Base-by-base conservation (phyloP, 2,113 vertebrate genomes). In the Phocoena phocoena region DNA sequence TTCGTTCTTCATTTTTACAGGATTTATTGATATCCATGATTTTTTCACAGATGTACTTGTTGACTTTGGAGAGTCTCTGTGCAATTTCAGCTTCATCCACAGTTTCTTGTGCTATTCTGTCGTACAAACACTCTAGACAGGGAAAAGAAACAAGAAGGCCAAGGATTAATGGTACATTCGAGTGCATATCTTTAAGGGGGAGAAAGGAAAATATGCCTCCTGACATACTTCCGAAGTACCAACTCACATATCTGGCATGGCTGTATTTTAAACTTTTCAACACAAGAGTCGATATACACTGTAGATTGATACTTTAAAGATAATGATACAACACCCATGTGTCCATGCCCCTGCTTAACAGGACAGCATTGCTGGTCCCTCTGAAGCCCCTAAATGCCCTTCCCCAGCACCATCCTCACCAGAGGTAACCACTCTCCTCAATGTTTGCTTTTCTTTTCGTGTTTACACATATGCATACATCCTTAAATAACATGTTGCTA, bases 1-100 rank as follows among this genome's bases (percentile, higher is more conserved):
- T 99, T 95, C 99, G 99, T 98, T 99, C 99, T 99, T 99, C 99
- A 81, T 99, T 99, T 99, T 99, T 99, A 99, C 99, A 99, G 95
- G 99, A 99, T 98, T 99, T 99, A 99, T 99, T 99, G 99, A 99
- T 99, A 99, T 99, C 99, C 99, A 99, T 99, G 97, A 99, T 99
- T 99, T 99, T 99, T 99, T 99, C 99, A 99, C 99, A 99, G 99
- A 99, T 99, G 99, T 99, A 99, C 98, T 99, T 99, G 99, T 99
- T 99, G 99, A 99, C 99, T 99, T 99, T 99, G 99, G 99, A 99
- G 99, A 99, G 99, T 99, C 99, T 99, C 99, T 99, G 99, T 97
- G 99, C 99, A 98, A 99, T 99, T 99, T 99, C 99, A 65, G 99
- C 99, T 98, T 99, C 99, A 98, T 99, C 99, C 97, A 99, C 99